Conservation (phyloP, 1,140 invertebrate species). For the Brachystomella parvula region DNA sequence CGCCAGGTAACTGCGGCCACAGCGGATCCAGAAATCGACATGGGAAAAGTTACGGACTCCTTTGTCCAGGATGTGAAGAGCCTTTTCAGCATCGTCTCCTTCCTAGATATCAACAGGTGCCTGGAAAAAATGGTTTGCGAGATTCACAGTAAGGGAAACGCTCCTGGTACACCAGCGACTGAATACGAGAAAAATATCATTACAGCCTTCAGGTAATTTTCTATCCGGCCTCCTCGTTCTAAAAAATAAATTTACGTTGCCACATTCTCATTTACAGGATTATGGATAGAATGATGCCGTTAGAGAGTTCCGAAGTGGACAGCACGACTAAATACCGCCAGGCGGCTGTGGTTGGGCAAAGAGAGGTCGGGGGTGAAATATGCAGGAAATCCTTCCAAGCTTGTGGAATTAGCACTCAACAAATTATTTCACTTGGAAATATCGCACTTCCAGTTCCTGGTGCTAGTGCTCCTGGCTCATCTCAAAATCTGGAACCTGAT, state of each 20-base stretch:
- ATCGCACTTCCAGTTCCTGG: not conserved
- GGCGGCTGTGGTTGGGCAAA: not conserved
- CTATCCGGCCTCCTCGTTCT: not conserved
- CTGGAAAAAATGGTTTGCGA: constrained; percentile 7
- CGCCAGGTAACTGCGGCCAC: not conserved
- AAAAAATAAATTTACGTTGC: not conserved
- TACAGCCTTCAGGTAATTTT: not conserved
- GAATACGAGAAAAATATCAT: constrained; percentile 2
- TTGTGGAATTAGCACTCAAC: constrained; percentile 2
- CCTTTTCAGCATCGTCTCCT: constrained; percentile 2
- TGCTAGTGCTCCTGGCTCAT: too few species aligned
- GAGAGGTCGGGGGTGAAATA: not conserved
- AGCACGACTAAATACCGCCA: not conserved
- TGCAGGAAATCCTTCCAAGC: not conserved
- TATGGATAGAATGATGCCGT: not conserved
- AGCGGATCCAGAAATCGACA: not conserved
- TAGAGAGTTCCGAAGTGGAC: not conserved
- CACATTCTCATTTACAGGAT: not conserved
- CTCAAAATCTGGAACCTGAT: not conserved
- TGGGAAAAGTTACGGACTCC: not conserved
- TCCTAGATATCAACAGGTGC: constrained; percentile 2
- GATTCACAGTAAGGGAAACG: not conserved
- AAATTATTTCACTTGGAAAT: constrained; percentile 5
- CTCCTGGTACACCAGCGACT: not conserved
- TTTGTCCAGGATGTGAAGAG: not conserved